phyloP scores from a whole-genome alignment of 2,888 invertebrate species.

The Amiota mariae region DNA sequence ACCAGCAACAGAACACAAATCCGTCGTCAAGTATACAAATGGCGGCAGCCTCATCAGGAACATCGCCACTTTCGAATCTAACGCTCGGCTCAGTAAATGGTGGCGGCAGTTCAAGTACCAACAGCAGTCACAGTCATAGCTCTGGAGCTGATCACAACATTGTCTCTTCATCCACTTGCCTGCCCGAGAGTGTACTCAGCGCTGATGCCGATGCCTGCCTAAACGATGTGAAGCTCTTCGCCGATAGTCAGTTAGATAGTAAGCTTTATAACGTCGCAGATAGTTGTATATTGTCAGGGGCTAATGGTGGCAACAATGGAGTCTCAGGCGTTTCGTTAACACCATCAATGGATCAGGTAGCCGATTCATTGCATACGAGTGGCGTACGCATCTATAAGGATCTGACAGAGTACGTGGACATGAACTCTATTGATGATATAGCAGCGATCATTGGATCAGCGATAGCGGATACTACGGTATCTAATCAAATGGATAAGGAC shows the following conservation, averaged over 20 bases:
- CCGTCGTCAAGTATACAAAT: slow-evolving; percentile 53
- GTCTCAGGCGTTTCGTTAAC: slow-evolving; percentile 47
- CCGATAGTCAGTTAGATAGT: slow-evolving; percentile 75
- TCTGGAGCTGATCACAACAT: slow-evolving; percentile 80
- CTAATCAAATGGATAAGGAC: slow-evolving; percentile 81
- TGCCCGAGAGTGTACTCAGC: slow-evolving; percentile 77
- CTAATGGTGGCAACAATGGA: slow-evolving; percentile 41
- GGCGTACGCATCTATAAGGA: slow-evolving; percentile 73
- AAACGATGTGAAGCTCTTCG: slow-evolving; percentile 78
- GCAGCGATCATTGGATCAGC: slow-evolving; percentile 91
- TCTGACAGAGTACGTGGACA: slow-evolving; percentile 76
- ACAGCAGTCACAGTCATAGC: slow-evolving; percentile 55
- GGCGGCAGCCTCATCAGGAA: slow-evolving; percentile 54
- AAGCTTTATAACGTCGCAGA: slow-evolving; percentile 76
- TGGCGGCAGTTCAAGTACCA: slow-evolving; percentile 33
- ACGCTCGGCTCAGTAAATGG: slow-evolving; percentile 35
- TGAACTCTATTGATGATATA: slow-evolving; percentile 86
- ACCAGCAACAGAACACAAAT: slow-evolving; percentile 46
- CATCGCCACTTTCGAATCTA: slow-evolving; percentile 42
- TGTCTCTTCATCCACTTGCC: slow-evolving; percentile 83
- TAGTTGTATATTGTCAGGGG: slow-evolving; percentile 72
- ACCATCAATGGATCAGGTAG: slow-evolving; percentile 73
- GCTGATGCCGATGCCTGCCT: slow-evolving; percentile 73
- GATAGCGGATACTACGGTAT: slow-evolving; percentile 90
- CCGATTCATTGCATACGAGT: slow-evolving; percentile 78